Percentiles rank a stretch among this genome's conserved stretches.
phyloP scores from a whole-genome alignment of 2,888 invertebrate species.

The Amorpha juglandis region DNA sequence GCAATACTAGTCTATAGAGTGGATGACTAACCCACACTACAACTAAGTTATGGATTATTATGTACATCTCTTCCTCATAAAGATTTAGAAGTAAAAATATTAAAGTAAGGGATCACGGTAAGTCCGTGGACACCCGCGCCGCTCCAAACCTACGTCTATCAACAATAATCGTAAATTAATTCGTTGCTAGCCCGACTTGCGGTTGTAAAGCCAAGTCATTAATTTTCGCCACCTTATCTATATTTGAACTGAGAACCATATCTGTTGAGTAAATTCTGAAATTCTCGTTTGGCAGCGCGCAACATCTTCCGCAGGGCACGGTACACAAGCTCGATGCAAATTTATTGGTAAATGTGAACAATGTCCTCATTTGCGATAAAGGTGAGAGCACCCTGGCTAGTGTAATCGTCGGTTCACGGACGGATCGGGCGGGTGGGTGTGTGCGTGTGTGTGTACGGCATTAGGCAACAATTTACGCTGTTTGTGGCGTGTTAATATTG shows the following conservation, averaged over 20 bases:
- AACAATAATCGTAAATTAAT: slow-evolving; percentile 16
- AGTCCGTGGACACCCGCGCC: not conserved
- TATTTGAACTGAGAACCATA: slow-evolving; percentile 19
- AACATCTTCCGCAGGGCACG: slow-evolving; percentile 11
- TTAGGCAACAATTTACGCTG: slow-evolving; percentile 85
- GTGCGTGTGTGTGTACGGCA: slow-evolving; percentile 72
- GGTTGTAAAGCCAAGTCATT: not conserved
- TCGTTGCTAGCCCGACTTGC: not conserved
- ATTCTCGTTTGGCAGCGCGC: slow-evolving; percentile 17
- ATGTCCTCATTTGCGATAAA: slow-evolving; percentile 25
- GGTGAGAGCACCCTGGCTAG: slow-evolving; percentile 62
- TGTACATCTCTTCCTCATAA: no score
- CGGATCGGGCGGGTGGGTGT: slow-evolving; percentile 44
- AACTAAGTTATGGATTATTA: no score
- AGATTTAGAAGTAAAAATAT: no score
- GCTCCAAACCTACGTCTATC: not conserved
- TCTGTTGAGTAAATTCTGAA: slow-evolving; percentile 20
- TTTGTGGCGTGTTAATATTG: slow-evolving; percentile 85
- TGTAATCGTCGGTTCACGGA: slow-evolving; percentile 61
- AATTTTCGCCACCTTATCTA: slow-evolving; percentile 8
- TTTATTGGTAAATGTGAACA: slow-evolving; percentile 25
- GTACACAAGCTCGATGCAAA: slow-evolving; percentile 15
- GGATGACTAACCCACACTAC: no score
- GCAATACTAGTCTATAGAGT: no score
- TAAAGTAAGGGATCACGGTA: no score